Evolutionary conservation across 2,888 invertebrate genomes (phyloP).

Genomic region (Callimorpha dominula): DNA sequence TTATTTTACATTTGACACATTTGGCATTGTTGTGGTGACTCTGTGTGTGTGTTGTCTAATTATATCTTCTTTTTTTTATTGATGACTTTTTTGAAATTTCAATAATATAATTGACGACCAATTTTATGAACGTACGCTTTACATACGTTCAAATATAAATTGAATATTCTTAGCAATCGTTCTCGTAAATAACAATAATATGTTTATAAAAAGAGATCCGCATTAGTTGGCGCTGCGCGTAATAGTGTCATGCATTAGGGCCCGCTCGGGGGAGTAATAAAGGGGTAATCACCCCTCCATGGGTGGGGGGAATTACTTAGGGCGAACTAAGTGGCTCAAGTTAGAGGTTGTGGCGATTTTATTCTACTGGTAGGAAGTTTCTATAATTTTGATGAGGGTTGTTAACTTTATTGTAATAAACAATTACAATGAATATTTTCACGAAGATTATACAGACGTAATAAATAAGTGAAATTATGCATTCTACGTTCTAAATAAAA

Average conservation of each 20-base stretch:
- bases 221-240: constrained; percentile 75
- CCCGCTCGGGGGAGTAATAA: constrained; percentile 77
- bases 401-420: constrained; percentile 24
- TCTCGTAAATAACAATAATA: constrained; percentile 53
- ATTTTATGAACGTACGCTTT: too few species aligned
- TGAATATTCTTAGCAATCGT: constrained; percentile 3
- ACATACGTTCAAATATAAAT: neutral
- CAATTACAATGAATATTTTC: neutral
- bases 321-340: constrained; percentile 55
- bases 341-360: constrained; percentile 47
- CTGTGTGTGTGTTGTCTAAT: too few species aligned
- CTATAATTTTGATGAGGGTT: constrained; percentile 1
- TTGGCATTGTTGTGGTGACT: too few species aligned
- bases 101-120: too few species aligned
- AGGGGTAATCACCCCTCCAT: constrained; percentile 81
- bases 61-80: too few species aligned
- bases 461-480: neutral
- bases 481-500: neutral
- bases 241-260: constrained; percentile 83
- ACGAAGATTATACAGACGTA: neutral
- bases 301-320: constrained; percentile 72
- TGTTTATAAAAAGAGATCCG: constrained; percentile 70
- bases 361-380: constrained; percentile 7
- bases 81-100: too few species aligned
- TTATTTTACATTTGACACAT: too few species aligned